Evolutionary conservation across 2,888 invertebrate genomes (phyloP).

Genomic region (Leptura quadrifasciata): DNA sequence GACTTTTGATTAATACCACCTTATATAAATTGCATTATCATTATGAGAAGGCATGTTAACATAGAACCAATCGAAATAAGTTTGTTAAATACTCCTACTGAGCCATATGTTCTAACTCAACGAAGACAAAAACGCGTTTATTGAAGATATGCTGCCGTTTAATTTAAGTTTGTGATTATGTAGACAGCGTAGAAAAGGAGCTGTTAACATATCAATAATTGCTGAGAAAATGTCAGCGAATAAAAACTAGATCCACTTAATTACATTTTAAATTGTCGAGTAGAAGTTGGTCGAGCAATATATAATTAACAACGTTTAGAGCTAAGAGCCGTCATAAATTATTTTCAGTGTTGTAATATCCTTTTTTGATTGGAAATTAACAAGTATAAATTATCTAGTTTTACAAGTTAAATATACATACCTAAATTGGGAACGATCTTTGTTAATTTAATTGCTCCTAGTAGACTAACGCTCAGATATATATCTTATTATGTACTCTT

Average conservation of each 20-base stretch:
- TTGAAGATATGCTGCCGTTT: neutral
- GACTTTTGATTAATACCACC: too few relatives aligned
- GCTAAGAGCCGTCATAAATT: neutral
- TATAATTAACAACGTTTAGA: neutral
- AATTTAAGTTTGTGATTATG: neutral
- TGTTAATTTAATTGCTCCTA: too few relatives aligned
- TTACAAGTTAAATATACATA: too few relatives aligned
- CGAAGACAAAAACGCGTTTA: neutral
- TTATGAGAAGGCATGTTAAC: too few relatives aligned
- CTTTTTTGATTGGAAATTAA: neutral
- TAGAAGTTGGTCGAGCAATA: neutral
- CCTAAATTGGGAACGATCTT: too few relatives aligned
- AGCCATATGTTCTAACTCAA: neutral
- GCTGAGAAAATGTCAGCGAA: neutral
- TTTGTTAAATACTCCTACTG: neutral
- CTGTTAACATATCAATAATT: conserved; percentile 1
- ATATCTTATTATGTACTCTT: too few relatives aligned
- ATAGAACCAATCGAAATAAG: neutral
- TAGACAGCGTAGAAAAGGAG: neutral
- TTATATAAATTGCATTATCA: too few relatives aligned
- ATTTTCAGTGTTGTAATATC: neutral
- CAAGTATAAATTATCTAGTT: neutral
- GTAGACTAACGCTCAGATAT: too few relatives aligned
- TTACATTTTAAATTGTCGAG: neutral
- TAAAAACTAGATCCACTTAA: neutral